Conservation (phyloP, 2,888 invertebrate genomes). For the Cryptocephalus moraei region DNA sequence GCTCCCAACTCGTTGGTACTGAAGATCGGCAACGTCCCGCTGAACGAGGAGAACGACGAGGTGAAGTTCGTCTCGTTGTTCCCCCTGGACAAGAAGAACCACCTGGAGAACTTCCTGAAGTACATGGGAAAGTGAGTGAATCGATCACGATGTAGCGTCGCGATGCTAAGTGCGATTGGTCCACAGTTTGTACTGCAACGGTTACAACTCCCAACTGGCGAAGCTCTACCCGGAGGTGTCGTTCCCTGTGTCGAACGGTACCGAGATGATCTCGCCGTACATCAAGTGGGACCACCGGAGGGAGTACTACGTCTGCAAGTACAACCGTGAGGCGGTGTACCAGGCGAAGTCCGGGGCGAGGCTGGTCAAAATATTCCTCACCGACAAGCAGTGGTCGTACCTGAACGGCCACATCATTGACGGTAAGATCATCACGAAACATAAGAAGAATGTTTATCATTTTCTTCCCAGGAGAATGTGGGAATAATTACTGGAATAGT, state of each 20-base stretch:
- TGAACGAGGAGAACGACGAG: conserved; percentile 1
- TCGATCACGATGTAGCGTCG: not conserved
- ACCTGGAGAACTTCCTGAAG: conserved; percentile 6
- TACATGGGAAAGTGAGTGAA: conserved; percentile 11
- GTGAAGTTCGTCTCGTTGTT: conserved; percentile 4
- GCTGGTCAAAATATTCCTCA: conserved; percentile 5
- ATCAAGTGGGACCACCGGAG: conserved; percentile 84
- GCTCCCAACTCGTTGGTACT: conserved; percentile 15
- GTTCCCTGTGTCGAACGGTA: conserved; percentile 68
- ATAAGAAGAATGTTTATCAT: too few relatives aligned
- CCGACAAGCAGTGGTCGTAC: conserved; percentile 53
- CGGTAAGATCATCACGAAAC: conserved; percentile 19
- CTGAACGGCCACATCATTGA: conserved; percentile 77
- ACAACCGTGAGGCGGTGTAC: conserved; percentile 5
- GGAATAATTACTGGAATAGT: too few relatives aligned
- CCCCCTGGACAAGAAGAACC: not conserved
- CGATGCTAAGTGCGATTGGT: not conserved
- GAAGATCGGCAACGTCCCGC: conserved; percentile 8
- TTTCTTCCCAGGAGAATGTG: too few relatives aligned
- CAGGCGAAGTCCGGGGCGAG: conserved; percentile 5
- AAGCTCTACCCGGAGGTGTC: conserved; percentile 65
- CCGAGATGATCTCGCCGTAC: conserved; percentile 50
- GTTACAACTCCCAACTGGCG: conserved; percentile 63
- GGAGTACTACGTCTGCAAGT: conserved; percentile 54
- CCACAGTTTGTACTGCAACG: conserved; percentile 63